Conservation (phyloP, 2,888 invertebrate species). For the Erebia aethiops region DNA sequence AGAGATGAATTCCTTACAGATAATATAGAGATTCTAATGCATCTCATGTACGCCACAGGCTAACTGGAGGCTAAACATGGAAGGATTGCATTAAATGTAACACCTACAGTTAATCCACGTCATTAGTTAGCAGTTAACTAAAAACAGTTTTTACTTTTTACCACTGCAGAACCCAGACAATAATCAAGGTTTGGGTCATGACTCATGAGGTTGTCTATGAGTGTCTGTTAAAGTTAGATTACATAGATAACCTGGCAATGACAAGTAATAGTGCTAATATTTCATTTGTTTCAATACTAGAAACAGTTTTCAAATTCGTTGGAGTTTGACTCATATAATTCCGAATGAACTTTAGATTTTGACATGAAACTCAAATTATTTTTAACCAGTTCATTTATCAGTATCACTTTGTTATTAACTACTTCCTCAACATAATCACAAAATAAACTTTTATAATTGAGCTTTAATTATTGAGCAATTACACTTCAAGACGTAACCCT, state of each 20-base stretch:
- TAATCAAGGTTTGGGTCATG: no score
- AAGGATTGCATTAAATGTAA: slow-evolving; percentile 6
- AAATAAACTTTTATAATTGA: slow-evolving; percentile 6
- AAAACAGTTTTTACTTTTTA: no score
- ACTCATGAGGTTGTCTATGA: no score
- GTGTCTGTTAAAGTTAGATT: no score
- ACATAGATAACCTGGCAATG: background rate
- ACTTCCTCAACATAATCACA: slow-evolving; percentile 8
- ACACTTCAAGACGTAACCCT: slow-evolving; percentile 1
- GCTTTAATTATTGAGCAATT: slow-evolving; percentile 5
- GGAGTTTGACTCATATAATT: background rate
- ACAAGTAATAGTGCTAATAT: background rate
- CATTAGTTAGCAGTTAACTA: background rate
- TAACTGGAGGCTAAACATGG: background rate
- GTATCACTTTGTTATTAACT: slow-evolving; percentile 1
- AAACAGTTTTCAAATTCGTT: background rate
- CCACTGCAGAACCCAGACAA: no score
- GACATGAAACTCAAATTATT: slow-evolving; percentile 2
- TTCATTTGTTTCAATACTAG: background rate
- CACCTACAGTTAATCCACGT: background rate
- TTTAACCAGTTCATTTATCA: background rate
- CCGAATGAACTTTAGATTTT: background rate
- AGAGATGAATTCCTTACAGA: slow-evolving; percentile 27
- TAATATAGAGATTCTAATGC: slow-evolving; percentile 28
- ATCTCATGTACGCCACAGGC: slow-evolving; percentile 9